Evolutionary conservation across 2,797 vertebrate species (phyloP), one percentile per base, ranked within the genome.

Genomic region (Mionectes olivaceus): DNA sequence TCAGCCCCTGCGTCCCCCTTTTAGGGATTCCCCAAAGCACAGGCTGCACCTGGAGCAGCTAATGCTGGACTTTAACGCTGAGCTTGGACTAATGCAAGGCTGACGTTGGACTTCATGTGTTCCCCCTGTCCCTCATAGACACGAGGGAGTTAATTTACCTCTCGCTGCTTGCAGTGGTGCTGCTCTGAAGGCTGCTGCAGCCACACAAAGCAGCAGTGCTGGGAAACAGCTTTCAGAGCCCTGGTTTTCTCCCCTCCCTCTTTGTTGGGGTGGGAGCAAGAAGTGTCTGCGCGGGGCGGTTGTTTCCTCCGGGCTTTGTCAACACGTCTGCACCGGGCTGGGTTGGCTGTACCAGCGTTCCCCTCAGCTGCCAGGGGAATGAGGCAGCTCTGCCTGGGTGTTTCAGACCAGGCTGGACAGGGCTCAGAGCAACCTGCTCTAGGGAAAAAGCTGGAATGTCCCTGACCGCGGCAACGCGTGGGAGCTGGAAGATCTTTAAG

Each of bases 301-400:
- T 28, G 68, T 24, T 91, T 89, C 82, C 85, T 55, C 91, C 18
- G 55, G 46, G 82, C 91, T 89, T 79, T 91, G 85, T 83, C 76
- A 82, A 61, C 88, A 57, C 5, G 1, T 83, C 86, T 50, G 30
- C 89, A 59, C 63, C 7, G 53, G 64, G 19, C 6, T 49, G 65
- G 59, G 68, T 85, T 73, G 65, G 39, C 59, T 83, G 82, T 73
- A 46, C 81, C 27, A 67, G 27, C 3, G 12, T 17, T 55, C 49
- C 68, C 59, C 57, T 86, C 4, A 0, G 28, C 63, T 91, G 85
- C 65, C 17, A 43, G 65, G 84, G 44, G 11, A 32, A 85, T 71
- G 27, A 52, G 33, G 46, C 83, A 74, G 56, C 57, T 75, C 56
- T n/a, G 52, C 65, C 71, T n/a, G 4, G 24, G 17, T 24, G 9